A percentile compares a stretch with the other conserved stretches of the same genome.
phyloP scores from a whole-genome alignment of 1,140 invertebrate genomes.

The Trichomalopsis sarcophagae region DNA sequence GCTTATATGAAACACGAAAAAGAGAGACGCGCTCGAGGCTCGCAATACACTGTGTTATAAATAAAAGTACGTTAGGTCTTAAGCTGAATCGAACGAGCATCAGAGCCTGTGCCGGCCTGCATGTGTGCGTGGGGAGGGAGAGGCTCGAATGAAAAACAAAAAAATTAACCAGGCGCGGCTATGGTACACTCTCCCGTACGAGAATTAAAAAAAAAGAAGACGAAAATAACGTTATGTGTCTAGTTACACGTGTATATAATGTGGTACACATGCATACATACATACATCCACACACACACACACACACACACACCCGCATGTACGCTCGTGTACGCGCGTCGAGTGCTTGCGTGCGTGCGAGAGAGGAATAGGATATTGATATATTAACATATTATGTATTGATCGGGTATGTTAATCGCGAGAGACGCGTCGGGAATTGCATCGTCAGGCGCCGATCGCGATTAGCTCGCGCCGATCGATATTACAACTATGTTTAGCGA shows the following conservation, averaged over 20 bases:
- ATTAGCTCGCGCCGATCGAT: constrained; percentile 20
- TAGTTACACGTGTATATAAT: constrained; percentile 20
- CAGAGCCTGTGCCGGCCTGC: neutral
- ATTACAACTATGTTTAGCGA: neutral
- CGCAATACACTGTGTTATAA: constrained; percentile 37
- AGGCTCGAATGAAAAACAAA: neutral
- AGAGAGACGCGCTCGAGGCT: constrained; percentile 11
- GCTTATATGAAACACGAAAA: neutral
- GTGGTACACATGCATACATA: neutral
- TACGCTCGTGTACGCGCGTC: constrained; percentile 22
- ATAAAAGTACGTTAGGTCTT: constrained; percentile 29
- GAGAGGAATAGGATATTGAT: constrained; percentile 12
- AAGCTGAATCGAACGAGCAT: constrained; percentile 18
- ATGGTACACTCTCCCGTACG: neutral
- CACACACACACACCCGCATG: constrained; percentile 2
- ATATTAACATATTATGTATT: constrained; percentile 31
- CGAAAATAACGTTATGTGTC: constrained; percentile 6
- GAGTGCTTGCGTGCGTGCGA: constrained; percentile 2
- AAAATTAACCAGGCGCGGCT: neutral
- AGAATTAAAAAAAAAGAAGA: neutral
- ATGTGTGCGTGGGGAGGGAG: neutral
- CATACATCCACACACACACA: neutral
- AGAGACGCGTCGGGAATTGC: neutral
- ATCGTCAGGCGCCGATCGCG: neutral
- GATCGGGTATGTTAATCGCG: constrained; percentile 2